Evolutionary conservation across 1,140 invertebrate species (phyloP).

Genomic region (Pinna nobilis): DNA sequence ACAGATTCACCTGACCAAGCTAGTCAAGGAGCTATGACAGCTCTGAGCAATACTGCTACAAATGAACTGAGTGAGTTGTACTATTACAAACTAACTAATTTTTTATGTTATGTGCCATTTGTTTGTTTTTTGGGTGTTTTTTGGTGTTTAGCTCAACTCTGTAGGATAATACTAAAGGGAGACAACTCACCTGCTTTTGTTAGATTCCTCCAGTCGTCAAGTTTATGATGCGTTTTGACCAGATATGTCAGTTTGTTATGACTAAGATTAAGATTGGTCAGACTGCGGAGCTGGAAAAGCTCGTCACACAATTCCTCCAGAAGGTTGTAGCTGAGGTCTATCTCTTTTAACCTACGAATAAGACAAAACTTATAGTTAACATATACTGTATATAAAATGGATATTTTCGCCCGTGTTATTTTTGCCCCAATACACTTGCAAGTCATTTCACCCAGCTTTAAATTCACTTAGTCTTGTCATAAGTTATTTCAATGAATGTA

Average conservation of each 20-base stretch:
- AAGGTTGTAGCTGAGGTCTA: slow-evolving; percentile 51
- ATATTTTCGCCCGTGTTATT: too few relatives aligned
- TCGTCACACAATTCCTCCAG: slow-evolving; percentile 51
- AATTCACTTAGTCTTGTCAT: too few relatives aligned
- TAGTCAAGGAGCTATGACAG: too few relatives aligned
- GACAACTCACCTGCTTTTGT: not conserved
- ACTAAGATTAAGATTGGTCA: slow-evolving; percentile 49
- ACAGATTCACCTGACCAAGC: too few relatives aligned
- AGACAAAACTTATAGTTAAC: too few relatives aligned
- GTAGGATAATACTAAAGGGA: too few relatives aligned
- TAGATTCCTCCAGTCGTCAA: slow-evolving; percentile 9
- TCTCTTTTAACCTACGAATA: slow-evolving; percentile 50
- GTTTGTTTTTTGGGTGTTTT: too few relatives aligned
- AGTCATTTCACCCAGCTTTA: too few relatives aligned
- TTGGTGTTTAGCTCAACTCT: too few relatives aligned
- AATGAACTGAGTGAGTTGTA: not conserved
- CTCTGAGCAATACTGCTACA: not conserved
- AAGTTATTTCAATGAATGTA: too few relatives aligned
- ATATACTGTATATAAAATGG: not conserved
- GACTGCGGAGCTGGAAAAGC: slow-evolving; percentile 46
- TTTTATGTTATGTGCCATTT: slow-evolving; percentile 4
- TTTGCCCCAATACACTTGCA: too few relatives aligned
- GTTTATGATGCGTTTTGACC: slow-evolving; percentile 27
- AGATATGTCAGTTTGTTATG: slow-evolving; percentile 54
- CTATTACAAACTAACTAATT: not conserved